These are phyloP conservation scores for mouse (Mus musculus) DNA, from an alignment of 2,113 vertebrate species.

Conservation along the genomic window GRCm39 chr12:44548501-44549000, in stretches of 20 bases:
- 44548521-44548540: neutral
- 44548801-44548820: neutral
- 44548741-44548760: neutral
- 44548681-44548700: neutral
- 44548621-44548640: neutral
- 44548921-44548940: conserved; percentile 20
- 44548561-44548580: neutral
- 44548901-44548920: conserved; percentile 45
- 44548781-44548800: neutral
- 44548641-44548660: neutral
- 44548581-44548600: neutral
- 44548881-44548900: neutral
- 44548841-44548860: neutral
- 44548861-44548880: neutral
- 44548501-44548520: too few species aligned
- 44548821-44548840: neutral
- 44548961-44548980: conserved; percentile 1
- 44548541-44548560: neutral
- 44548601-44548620: conserved; percentile 16
- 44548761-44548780: neutral
- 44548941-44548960: neutral
- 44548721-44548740: neutral
- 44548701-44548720: neutral
- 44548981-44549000: neutral
- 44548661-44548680: neutral